Conservation (phyloP, 2,797 vertebrate genomes). For the Halcyon chelicuti region DNA sequence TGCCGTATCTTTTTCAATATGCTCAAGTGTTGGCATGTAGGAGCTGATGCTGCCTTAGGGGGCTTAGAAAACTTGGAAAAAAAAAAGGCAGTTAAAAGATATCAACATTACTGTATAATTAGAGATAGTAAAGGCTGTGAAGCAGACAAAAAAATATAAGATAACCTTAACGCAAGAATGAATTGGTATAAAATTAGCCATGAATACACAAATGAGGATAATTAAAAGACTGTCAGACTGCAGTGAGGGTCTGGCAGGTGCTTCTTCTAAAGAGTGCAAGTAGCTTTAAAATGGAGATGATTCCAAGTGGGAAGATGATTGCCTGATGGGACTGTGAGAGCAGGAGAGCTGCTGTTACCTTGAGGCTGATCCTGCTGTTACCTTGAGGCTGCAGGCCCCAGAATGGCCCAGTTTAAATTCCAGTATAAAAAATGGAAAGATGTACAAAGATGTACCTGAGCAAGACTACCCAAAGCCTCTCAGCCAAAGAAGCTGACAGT, state of each 20-base stretch:
- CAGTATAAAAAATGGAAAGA: too few species aligned
- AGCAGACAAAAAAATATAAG: not conserved
- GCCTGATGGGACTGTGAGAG: not conserved
- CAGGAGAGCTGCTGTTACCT: not conserved
- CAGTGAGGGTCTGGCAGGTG: not conserved
- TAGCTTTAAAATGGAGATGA: not conserved
- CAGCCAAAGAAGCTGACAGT: not conserved
- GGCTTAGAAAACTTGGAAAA: not conserved
- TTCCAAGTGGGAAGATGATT: not conserved
- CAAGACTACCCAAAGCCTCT: not conserved
- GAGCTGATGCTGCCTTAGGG: not conserved
- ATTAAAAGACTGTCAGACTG: not conserved
- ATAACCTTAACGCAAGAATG: not conserved
- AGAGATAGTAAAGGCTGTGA: not conserved
- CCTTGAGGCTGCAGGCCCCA: not conserved
- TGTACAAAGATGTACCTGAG: not conserved
- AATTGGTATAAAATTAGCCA: not conserved
- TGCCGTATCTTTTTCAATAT: not conserved
- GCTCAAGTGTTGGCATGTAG: not conserved
- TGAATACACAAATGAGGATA: not conserved
- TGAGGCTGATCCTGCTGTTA: not conserved
- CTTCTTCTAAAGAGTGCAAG: not conserved
- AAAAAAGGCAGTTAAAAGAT: not conserved
- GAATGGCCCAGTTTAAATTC: not conserved
- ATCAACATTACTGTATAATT: not conserved